These are phyloP conservation scores for Copsychus sechellarum DNA, from an alignment of 2,113 vertebrate species.

Conservation along the genomic window DNA sequence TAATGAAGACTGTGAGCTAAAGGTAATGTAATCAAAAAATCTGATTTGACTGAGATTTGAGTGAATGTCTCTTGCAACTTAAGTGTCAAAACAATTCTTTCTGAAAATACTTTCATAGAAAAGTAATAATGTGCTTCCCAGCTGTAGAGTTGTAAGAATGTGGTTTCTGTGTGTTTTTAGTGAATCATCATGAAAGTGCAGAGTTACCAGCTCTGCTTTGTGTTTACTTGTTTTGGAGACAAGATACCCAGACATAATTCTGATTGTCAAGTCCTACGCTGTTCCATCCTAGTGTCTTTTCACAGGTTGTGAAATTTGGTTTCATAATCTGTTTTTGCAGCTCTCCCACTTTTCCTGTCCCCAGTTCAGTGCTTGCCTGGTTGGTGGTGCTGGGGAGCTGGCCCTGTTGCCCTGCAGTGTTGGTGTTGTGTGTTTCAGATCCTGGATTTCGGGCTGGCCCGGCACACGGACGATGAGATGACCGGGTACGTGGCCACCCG, in stretches of 20 bases:
- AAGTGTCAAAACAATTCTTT: neutral
- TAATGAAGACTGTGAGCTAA: conserved; percentile 97
- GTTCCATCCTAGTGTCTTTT: neutral
- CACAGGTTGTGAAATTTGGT: conserved; percentile 3
- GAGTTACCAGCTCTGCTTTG: neutral
- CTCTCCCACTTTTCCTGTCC: neutral
- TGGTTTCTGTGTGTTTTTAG: neutral
- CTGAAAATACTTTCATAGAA: neutral
- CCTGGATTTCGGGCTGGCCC: conserved; percentile 94
- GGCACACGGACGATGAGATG: conserved; percentile 98
- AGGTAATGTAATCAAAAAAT: conserved; percentile 74
- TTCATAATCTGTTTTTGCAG: neutral
- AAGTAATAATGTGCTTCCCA: neutral
- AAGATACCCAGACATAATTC: neutral
- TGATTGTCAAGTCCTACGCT: neutral
- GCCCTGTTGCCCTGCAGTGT: neutral
- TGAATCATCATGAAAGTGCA: neutral
- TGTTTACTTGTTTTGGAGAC: neutral
- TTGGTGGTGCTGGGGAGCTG: neutral
- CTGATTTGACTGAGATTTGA: neutral
- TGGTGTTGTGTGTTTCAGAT: conserved; percentile 76
- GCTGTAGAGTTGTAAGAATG: neutral
- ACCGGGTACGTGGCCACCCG: conserved; percentile 96
- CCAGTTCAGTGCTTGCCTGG: neutral
- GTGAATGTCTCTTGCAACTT: neutral